Evolutionary conservation across 2,888 invertebrate genomes (phyloP).

Genomic region (Pimpla rufipes): DNA sequence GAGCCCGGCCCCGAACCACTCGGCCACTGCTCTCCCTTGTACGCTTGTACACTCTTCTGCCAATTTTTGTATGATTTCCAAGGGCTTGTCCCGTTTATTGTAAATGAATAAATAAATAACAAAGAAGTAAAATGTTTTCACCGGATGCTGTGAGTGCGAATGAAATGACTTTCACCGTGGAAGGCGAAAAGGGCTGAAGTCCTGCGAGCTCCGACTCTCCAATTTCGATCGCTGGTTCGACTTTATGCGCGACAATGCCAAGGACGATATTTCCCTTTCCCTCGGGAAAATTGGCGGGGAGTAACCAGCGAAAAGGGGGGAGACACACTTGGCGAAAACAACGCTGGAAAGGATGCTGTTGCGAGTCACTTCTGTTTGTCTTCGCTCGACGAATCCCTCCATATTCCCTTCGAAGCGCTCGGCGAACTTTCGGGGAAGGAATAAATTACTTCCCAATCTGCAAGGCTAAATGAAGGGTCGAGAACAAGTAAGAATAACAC

Average conservation of each 20-base stretch:
- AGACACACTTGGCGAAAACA: conserved; percentile 2
- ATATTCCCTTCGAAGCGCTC: background rate
- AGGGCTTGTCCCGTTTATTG: no score
- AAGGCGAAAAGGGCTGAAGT: background rate
- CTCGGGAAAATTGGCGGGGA: background rate
- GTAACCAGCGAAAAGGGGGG: background rate
- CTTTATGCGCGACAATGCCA: background rate
- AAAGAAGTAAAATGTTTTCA: no score
- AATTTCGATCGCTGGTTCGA: background rate
- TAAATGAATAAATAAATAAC: no score
- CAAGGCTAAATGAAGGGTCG: conserved; percentile 3
- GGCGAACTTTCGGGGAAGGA: background rate
- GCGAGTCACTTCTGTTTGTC: conserved; percentile 14
- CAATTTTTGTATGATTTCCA: no score
- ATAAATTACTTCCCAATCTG: background rate
- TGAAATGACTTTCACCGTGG: background rate
- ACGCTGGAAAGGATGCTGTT: background rate
- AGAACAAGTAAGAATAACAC: background rate
- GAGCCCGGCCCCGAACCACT: no score
- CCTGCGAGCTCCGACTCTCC: background rate
- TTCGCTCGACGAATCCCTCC: conserved; percentile 7
- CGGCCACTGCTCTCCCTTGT: no score
- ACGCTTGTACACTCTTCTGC: no score
- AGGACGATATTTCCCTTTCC: background rate
- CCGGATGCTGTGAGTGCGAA: no score